Evolutionary conservation across 2,888 invertebrate species (phyloP), one percentile per base, ranked within the genome.

Genomic region (Agrochola macilenta): DNA sequence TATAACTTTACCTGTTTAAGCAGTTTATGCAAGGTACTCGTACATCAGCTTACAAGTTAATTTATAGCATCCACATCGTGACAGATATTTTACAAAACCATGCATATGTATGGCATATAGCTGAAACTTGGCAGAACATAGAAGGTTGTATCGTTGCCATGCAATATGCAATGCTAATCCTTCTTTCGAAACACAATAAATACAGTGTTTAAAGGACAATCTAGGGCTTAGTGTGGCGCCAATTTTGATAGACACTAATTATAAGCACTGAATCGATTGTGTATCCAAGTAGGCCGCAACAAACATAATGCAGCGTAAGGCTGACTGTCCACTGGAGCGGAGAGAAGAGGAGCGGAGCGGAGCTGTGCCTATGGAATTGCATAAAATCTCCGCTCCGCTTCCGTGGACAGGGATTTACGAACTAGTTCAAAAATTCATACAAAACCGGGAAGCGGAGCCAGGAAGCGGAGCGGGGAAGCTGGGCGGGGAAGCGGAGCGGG

Each of bases 91-190:
- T 61, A 76, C 61, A 52, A 82, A 58, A 14, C 39, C 52, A 82
- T 86, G 49, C 71, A 83, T 83, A 83, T 83, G 74, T 72, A 82
- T 86, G 58, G 35, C 77, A 46, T 85, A 70, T 35, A 64, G 23
- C 77, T 76, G 77, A 74, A 85, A 63, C 83, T 83, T 83, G 83
- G 83, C 83, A 83, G 64, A 39, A 58, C 23, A 12, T 17, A 63
- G 76, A 85, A 82, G 83, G 74, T 61, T 77, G 1, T 17, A 7
- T 49, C 49, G 74, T 72, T 69, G 69, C 70, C 68, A 72, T 71
- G 69, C 71, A 72, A 69, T 65, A 30, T 71, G 71, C 73, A 85
- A 76, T 52, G 58, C 66, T 61, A 74, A 79, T 83, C 43, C 58
- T 30, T 66, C 11, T 81, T 71, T 64, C 75, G 66, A 68, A 76